Evolutionary conservation across 2,888 invertebrate genomes (phyloP).

Genomic region (Cheilosia scutellata): DNA sequence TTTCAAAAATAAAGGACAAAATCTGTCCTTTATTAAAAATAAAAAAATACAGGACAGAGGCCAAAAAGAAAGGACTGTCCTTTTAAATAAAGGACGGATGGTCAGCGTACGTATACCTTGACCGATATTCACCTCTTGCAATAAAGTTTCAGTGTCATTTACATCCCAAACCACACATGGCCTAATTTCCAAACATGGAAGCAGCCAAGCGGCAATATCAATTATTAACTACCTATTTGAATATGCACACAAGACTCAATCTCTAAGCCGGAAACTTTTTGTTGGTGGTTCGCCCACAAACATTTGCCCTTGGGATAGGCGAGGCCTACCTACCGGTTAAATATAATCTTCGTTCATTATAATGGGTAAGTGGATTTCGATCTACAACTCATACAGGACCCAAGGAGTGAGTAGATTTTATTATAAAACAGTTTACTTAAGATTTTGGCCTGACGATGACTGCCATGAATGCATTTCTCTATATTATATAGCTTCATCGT

Average conservation of each 20-base stretch:
- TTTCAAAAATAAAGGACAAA: too few relatives aligned
- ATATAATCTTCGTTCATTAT: constrained; percentile 49
- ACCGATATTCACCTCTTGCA: neutral
- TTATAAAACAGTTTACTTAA: constrained; percentile 41
- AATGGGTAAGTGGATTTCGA: constrained; percentile 33
- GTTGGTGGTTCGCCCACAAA: constrained; percentile 11
- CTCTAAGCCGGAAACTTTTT: constrained; percentile 12
- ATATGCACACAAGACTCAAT: constrained; percentile 53
- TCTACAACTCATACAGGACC: neutral
- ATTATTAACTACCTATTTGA: constrained; percentile 46
- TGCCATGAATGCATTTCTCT: constrained; percentile 27
- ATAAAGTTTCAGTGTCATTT: constrained; percentile 15
- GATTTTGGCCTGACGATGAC: constrained; percentile 10
- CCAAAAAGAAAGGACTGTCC: too few relatives aligned
- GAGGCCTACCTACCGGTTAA: constrained; percentile 11
- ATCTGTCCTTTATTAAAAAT: too few relatives aligned
- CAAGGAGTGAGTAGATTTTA: constrained; percentile 33
- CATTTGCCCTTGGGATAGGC: neutral
- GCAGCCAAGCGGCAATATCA: constrained; percentile 10
- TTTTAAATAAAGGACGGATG: too few relatives aligned
- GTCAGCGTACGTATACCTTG: neutral
- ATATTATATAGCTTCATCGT: constrained; percentile 34
- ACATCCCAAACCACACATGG: constrained; percentile 10
- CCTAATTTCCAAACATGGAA: constrained; percentile 17
- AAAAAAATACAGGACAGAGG: too few relatives aligned